Evolutionary conservation across 2,888 invertebrate genomes (phyloP), one percentile per base, ranked within the genome.

Genomic region (Barypeithes pellucidus): DNA sequence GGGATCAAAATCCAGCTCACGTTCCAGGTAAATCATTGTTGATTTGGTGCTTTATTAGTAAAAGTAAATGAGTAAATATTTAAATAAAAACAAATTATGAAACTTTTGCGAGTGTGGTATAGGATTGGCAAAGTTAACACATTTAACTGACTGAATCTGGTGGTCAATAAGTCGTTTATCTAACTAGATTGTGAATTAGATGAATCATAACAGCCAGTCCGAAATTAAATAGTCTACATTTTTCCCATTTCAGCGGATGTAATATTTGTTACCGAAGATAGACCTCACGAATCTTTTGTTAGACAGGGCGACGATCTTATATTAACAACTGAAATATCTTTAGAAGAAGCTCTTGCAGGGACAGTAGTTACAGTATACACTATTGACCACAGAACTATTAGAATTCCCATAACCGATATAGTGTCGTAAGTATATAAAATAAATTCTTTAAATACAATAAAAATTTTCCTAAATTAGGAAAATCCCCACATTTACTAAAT

Each of bases 1-100:
- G 95, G 0, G 95, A 96, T 84, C 92, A 94, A 79, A 91, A 91
- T 24, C 92, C 93, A 0, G 91, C 91, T 2, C 90, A 90, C 79
- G 91, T 92, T 77, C 91, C 93, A 75, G 89, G 90, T 88, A 80
- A 22, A 22, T 9, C 8, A 22, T 61, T 60, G 14, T 57, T 57
- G 12, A 12, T 24, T 22, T 12, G n/a, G 2, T 54, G n/a, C 59
- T 33, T n/a, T n/a, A n/a, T n/a, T n/a, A n/a, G n/a, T n/a, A n/a
- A n/a, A n/a, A n/a, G n/a, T n/a, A n/a, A n/a, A n/a, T n/a, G n/a
- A n/a, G n/a, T n/a, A n/a, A n/a, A n/a, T n/a, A n/a, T n/a, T n/a
- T n/a, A n/a, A n/a, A n/a, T n/a, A n/a, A n/a, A n/a, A n/a, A n/a
- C n/a, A n/a, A n/a, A n/a, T n/a, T n/a, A n/a, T n/a, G n/a, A n/a